Base-by-base conservation (phyloP, 2,113 vertebrate genomes). In the Otus sunia region DNA sequence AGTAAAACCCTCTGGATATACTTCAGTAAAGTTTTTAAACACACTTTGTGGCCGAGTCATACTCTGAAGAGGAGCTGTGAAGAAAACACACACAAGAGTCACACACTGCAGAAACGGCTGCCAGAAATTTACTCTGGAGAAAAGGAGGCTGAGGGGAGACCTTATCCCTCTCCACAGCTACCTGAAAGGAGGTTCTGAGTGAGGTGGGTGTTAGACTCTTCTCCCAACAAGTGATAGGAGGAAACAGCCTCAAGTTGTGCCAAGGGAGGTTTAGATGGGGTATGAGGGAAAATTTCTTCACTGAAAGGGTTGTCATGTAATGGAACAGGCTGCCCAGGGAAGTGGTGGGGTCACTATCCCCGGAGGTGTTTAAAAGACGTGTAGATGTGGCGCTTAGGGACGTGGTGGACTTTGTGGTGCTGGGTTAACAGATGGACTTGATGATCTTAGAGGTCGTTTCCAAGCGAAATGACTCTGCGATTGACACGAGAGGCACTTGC, bases 151-250 rank as follows among this genome's bases (percentile, higher is more conserved):
- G 8, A 5, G 10, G 12, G 23, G 14, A 2, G 2, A 9, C 22
- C 16, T 30, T 1, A 9, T 0, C 0, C 1, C 41, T 14, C 19
- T 2, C 5, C 4, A 5, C 27, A 32, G 1, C 12, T 0, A 0
- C 19, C 30, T n/a, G 39, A 30, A 37, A 9, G 41, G 17, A 27
- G 20, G n/a, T 6, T 8, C 15, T 0, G 8, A 6, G 20, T 1
- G 25, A 14, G 27, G 3, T 11, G 45, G 17, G 41, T 1, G 3
- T 7, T 10, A 1, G 16, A 3, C 32, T 27, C 20, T 27, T n/a
- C 66, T 49, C 26, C 37, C 4, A 26, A 21, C 12, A 22, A 30
- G 47, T 1, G 6, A 41, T 10, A 18, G 29, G 27, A 55, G 5
- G 9, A 73, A 67, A 39, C 2, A 3, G 21, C 17, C 21, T 26